A percentile compares a stretch with the other conserved stretches of the same genome.
Conservation (phyloP, 2,888 invertebrate species). For the Ptychoptera albimana region DNA sequence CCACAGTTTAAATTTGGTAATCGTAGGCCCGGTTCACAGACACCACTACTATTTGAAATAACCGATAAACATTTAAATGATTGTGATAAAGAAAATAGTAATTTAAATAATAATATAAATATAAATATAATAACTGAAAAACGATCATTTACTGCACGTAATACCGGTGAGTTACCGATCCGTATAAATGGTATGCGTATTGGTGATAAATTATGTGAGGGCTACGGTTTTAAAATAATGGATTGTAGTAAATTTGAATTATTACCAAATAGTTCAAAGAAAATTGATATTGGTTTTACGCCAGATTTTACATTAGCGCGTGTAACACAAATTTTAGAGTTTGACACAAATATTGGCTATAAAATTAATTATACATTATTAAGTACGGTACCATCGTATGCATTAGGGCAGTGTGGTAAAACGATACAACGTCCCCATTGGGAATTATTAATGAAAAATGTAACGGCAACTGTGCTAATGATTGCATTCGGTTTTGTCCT, state of each 20-base stretch:
- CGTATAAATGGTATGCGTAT: slow-evolving; percentile 48
- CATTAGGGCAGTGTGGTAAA: slow-evolving; percentile 50
- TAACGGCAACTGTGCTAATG: slow-evolving; percentile 39
- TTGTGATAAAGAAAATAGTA: slow-evolving; percentile 27
- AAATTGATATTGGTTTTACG: slow-evolving; percentile 74
- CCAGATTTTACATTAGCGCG: slow-evolving; percentile 73
- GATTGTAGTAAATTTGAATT: slow-evolving; percentile 58
- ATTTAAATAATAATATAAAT: slow-evolving; percentile 1
- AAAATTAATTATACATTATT: slow-evolving; percentile 52
- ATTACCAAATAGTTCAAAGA: slow-evolving; percentile 52
- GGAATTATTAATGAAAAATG: slow-evolving; percentile 56
- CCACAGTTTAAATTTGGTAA: slow-evolving; percentile 82
- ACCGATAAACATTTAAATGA: slow-evolving; percentile 39
- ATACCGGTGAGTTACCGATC: slow-evolving; percentile 83
- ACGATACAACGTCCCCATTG: slow-evolving; percentile 57
- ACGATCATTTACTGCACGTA: slow-evolving; percentile 68
- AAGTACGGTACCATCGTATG: slow-evolving; percentile 42
- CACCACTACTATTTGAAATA: slow-evolving; percentile 67
- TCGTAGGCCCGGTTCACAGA: slow-evolving; percentile 58
- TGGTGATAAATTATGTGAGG: slow-evolving; percentile 51
- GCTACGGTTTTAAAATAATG: slow-evolving; percentile 62
- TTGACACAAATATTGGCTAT: slow-evolving; percentile 43
- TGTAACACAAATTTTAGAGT: slow-evolving; percentile 44
- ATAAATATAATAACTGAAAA: slow-evolving; percentile 24
- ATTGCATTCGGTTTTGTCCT: slow-evolving; percentile 47